Base-by-base conservation (phyloP, 1,140 invertebrate species). In the Helicoverpa zea region DNA sequence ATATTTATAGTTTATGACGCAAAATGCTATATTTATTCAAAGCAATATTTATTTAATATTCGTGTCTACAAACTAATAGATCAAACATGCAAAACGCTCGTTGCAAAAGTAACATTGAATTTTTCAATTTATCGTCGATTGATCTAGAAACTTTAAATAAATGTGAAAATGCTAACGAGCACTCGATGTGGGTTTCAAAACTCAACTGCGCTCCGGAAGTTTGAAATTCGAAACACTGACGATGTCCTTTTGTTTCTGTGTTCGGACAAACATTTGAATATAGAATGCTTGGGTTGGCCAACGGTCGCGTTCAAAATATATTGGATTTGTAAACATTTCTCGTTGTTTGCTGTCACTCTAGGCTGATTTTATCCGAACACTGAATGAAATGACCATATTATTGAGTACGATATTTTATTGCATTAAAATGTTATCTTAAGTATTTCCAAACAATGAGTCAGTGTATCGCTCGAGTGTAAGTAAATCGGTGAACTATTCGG, bases 221-320 rank as follows among this genome's bases (percentile, higher is more conserved):
- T 66, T 66, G n/a, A n/a, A 66, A 66, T 66, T 66, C 30, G 43
- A 35, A 64, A 66, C 63, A 66, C 63, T 49, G 18, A 16, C 63
- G n/a, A 11, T 43, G 63, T 66, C 43, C 63, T 66, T 66, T 66
- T 66, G 63, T 66, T 35, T 66, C 16, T 18, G 1, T 10, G 2
- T 66, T 49, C n/a, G 11, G 12, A 66, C 63, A 66, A 66, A 49
- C 43, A 66, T 66, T 66, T 66, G 63, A 49, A 66, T 66, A 49
- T 66, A 66, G 63, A 66, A 66, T 16, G 18, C 16, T 11, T 66
- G 10, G 63, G 35, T 7, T 30, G 13, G n/a, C 30, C 14, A 35
- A 43, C 61, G 61, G 52, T n/a, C 52, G 52, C 5, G 2, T 14
- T 16, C 16, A 18, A 14, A 18, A 35, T 35, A 7, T 3, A 35